Evolutionary conservation across 2,888 invertebrate genomes (phyloP).

Genomic region (Drosophila neoperkinsi): DNA sequence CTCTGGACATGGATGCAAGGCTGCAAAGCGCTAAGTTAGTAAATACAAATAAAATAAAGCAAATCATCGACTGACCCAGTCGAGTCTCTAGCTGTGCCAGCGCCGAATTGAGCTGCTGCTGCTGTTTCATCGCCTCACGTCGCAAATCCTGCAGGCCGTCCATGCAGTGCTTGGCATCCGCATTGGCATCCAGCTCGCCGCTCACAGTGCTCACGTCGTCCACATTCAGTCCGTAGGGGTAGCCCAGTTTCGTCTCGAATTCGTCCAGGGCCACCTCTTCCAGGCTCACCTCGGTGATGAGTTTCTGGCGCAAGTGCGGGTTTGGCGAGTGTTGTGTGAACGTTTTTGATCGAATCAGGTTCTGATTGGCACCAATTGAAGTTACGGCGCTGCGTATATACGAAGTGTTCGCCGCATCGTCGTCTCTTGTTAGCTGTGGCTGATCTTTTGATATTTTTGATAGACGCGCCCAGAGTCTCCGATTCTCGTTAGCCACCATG

Average conservation of each 20-base stretch:
- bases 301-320: constrained; percentile 86
- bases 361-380: constrained; percentile 74
- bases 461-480: constrained; percentile 91
- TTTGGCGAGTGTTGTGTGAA: constrained; percentile 89
- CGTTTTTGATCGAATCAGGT: constrained; percentile 87
- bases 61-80: constrained; percentile 78
- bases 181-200: constrained; percentile 88
- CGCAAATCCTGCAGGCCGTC: constrained; percentile 88
- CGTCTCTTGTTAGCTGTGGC: constrained; percentile 24
- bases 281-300: constrained; percentile 87
- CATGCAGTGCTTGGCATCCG: constrained; percentile 88
- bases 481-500: constrained; percentile 93
- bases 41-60: constrained; percentile 1
- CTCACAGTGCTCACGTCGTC: constrained; percentile 35
- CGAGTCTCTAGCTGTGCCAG: constrained; percentile 83
- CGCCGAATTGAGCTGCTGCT: constrained; percentile 87
- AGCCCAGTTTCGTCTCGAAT: constrained; percentile 75
- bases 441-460: constrained; percentile 88
- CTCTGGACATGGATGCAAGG: constrained; percentile 77
- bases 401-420: constrained; percentile 17
- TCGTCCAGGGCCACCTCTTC: constrained; percentile 89
- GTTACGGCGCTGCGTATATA: constrained; percentile 3
- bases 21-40: constrained; percentile 44
- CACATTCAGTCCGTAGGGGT: constrained; percentile 80
- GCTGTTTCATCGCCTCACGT: constrained; percentile 88